Conservation (phyloP, 2,888 invertebrate genomes). For the Pachliopta kotzebuea region DNA sequence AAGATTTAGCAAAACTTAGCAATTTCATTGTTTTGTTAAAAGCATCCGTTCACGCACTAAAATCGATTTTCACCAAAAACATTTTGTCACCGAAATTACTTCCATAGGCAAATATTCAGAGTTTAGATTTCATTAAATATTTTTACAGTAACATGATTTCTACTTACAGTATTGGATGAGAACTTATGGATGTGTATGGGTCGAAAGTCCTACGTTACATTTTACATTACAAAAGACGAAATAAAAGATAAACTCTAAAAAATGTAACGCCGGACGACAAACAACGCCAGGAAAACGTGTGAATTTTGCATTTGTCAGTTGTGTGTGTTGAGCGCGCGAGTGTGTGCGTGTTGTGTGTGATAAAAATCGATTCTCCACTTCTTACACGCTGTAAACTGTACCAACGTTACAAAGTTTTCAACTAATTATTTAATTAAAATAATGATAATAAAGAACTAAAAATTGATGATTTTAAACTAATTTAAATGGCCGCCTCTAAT, state of each 20-base stretch:
- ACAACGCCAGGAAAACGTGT: conserved; percentile 79
- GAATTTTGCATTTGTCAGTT: conserved; percentile 57
- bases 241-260: conserved; percentile 61
- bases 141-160: conserved; percentile 22
- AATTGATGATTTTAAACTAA: no score
- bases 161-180: conserved; percentile 58
- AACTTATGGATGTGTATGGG: conserved; percentile 55
- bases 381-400: conserved; percentile 2
- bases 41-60: conserved; percentile 3
- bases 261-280: conserved; percentile 73
- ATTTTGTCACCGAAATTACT: conserved; percentile 23
- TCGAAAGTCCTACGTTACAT: conserved; percentile 58
- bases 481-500: no score
- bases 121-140: not conserved
- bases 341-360: conserved; percentile 22
- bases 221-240: conserved; percentile 62
- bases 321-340: conserved; percentile 23
- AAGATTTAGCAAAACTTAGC: not conserved
- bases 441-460: no score
- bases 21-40: not conserved
- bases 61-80: conserved; percentile 25
- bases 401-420: not conserved
- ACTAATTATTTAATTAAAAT: no score
- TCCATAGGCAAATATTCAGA: conserved; percentile 2
- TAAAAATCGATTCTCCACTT: conserved; percentile 32